Evolutionary conservation across 92 coral and sea anemone genomes (phyloP).

Genomic region (Muricea muricata): DNA sequence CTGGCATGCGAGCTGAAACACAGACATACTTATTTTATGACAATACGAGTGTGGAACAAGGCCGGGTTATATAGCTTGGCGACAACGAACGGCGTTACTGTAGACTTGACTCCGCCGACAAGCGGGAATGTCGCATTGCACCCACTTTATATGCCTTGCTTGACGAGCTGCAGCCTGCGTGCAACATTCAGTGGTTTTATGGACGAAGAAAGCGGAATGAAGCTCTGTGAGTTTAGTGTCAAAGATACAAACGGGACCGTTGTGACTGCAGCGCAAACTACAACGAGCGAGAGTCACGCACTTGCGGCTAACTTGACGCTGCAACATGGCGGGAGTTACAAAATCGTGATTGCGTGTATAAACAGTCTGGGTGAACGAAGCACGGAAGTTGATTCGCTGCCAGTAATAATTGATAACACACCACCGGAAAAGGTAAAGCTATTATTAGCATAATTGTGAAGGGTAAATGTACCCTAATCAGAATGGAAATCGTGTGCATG

Average conservation of each 20-base stretch:
- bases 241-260: constrained; percentile 42
- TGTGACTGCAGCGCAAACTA: constrained; percentile 44
- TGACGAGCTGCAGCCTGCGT: constrained; percentile 62
- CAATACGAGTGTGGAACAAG: constrained; percentile 82
- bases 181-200: constrained; percentile 67
- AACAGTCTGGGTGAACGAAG: constrained; percentile 70
- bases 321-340: constrained; percentile 73
- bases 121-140: constrained; percentile 58
- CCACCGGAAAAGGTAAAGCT: constrained; percentile 82
- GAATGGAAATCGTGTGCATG: too few relatives aligned
- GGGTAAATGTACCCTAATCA: too few relatives aligned
- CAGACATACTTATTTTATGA: constrained; percentile 69
- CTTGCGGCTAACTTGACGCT: constrained; percentile 62
- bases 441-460: not conserved
- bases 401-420: constrained; percentile 79
- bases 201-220: constrained; percentile 84
- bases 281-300: constrained; percentile 33
- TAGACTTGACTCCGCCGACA: constrained; percentile 79
- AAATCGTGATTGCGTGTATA: constrained; percentile 68
- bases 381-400: constrained; percentile 47
- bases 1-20: constrained; percentile 73
- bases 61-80: constrained; percentile 76
- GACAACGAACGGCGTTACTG: constrained; percentile 61
- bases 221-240: constrained; percentile 69
- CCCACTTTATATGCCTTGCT: constrained; percentile 64